Percentiles rank a stretch among this genome's conserved stretches.
phyloP scores from a whole-genome alignment of 2,888 invertebrate genomes.

The Spilarctia lutea region DNA sequence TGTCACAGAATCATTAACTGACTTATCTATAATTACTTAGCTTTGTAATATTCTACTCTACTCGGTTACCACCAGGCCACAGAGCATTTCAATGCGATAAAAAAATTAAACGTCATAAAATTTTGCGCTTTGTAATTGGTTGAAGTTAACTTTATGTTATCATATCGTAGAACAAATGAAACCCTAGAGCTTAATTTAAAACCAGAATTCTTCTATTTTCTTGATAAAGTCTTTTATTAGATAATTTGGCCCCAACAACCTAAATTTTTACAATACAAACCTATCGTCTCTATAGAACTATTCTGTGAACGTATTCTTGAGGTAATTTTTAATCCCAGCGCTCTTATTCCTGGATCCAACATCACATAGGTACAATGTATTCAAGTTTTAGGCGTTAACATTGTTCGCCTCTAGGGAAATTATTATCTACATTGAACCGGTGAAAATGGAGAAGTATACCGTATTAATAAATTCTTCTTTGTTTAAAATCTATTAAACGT shows the following conservation, averaged over 20 bases:
- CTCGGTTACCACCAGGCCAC: no score
- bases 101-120: neutral
- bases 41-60: no score
- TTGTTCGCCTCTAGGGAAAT: slow-evolving; percentile 32
- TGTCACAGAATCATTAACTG: no score
- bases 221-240: neutral
- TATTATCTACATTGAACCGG: slow-evolving; percentile 25
- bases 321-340: slow-evolving; percentile 12
- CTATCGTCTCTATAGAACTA: slow-evolving; percentile 3
- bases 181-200: neutral
- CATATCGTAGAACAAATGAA: neutral
- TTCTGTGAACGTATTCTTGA: slow-evolving; percentile 3
- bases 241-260: neutral
- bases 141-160: neutral
- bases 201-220: neutral
- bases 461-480: slow-evolving; percentile 15
- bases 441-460: slow-evolving; percentile 23
- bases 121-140: neutral
- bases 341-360: slow-evolving; percentile 8
- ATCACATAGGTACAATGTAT: slow-evolving; percentile 12
- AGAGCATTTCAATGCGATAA: no score
- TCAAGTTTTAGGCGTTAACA: slow-evolving; percentile 33
- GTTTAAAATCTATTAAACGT: neutral
- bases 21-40: no score
- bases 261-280: neutral